Percentiles rank a stretch among this genome's conserved stretches.
phyloP scores from a whole-genome alignment of 2,113 vertebrate genomes.

The Hepsetus odoe region DNA sequence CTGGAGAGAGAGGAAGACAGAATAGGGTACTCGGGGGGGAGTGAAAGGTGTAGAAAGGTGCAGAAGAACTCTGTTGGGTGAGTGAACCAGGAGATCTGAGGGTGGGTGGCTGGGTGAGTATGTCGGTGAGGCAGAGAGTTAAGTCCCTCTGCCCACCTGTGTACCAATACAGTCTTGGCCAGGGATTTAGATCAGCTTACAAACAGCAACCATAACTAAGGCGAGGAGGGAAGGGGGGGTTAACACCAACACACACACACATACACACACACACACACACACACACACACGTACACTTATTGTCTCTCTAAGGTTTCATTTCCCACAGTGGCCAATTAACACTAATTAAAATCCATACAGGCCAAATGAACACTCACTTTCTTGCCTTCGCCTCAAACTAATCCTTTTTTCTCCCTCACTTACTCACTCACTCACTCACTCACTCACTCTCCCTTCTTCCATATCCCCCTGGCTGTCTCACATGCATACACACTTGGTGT shows the following conservation, averaged over 20 bases:
- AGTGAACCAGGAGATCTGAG: conserved; percentile 43
- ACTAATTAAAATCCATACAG: conserved; percentile 79
- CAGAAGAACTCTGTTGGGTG: conserved; percentile 26
- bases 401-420: conserved; percentile 53
- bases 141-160: conserved; percentile 73
- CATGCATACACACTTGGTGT: neutral
- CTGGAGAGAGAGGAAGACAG: neutral
- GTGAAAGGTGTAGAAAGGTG: neutral
- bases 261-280: conserved; percentile 40
- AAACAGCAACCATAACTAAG: conserved; percentile 57
- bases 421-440: neutral
- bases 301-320: conserved; percentile 59
- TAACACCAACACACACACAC: conserved; percentile 27
- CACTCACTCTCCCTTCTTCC: conserved; percentile 40
- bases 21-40: too few species aligned
- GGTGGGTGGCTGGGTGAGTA: conserved; percentile 7
- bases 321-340: conserved; percentile 80
- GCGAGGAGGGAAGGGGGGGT: conserved; percentile 27
- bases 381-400: conserved; percentile 42
- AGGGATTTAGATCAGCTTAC: conserved; percentile 46
- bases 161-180: conserved; percentile 74
- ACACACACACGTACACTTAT: conserved; percentile 40
- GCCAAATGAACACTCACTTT: conserved; percentile 61
- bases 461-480: conserved; percentile 19
- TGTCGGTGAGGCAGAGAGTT: conserved; percentile 50